A percentile compares a stretch with the other conserved stretches of the same genome.
phyloP scores from a whole-genome alignment of 2,113 vertebrate genomes.

The Polypterus senegalus region DNA sequence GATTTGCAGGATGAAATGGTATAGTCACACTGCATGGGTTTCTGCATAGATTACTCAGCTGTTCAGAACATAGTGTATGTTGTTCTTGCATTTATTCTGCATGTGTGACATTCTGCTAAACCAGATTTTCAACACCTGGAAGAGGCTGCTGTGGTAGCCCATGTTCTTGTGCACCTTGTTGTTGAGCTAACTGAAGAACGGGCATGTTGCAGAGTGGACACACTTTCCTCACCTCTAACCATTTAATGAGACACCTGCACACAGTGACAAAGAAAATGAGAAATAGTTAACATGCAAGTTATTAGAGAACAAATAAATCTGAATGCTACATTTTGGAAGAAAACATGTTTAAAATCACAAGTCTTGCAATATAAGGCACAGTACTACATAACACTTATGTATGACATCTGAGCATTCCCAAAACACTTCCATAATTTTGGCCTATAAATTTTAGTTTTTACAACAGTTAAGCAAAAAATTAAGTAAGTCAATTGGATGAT shows the following conservation, averaged over 20 bases:
- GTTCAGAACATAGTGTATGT: constrained; percentile 22
- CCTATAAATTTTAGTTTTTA: no score
- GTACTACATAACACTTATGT: no score
- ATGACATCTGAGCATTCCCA: no score
- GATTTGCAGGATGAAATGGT: constrained; percentile 16
- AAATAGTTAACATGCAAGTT: no score
- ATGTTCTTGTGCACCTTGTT: constrained; percentile 65
- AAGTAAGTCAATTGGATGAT: no score
- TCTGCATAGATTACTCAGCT: constrained; percentile 26
- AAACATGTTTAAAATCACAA: no score
- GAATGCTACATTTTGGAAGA: no score
- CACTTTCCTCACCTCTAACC: constrained; percentile 96
- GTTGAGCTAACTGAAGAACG: constrained; percentile 83
- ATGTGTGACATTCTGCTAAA: constrained; percentile 45
- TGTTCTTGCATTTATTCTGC: constrained; percentile 29
- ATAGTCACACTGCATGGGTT: constrained; percentile 17
- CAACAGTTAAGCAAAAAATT: no score
- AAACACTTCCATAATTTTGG: no score
- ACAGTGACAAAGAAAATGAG: no score
- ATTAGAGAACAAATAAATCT: no score
- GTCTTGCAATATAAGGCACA: no score
- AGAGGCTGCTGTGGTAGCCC: constrained; percentile 66
- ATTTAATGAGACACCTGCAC: constrained; percentile 95
- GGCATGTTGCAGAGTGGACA: constrained; percentile 97
- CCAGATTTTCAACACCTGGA: constrained; percentile 80